These are phyloP conservation scores for Bathynomus jamesi DNA, from an alignment of 1,140 invertebrate species.

Conservation along the genomic window DNA sequence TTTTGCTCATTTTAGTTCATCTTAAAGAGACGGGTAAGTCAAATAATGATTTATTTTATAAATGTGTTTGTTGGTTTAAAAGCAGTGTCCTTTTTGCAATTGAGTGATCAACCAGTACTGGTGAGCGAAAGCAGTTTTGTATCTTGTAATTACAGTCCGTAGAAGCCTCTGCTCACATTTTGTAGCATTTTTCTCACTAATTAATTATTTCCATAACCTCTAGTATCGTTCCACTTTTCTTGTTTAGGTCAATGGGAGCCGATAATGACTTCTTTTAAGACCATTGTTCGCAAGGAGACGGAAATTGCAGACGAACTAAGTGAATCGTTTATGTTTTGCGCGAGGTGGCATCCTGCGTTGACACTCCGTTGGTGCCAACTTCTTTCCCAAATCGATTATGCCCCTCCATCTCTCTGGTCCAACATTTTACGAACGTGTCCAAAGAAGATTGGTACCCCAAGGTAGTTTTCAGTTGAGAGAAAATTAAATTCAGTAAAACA, in stretches of 20 bases:
- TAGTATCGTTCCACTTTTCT: no score
- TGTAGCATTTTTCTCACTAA: no score
- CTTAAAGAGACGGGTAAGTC: constrained; percentile 20
- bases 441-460: neutral
- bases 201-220: no score
- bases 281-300: constrained; percentile 15
- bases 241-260: constrained; percentile 25
- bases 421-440: constrained; percentile 43
- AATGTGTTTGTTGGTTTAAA: no score
- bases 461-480: no score
- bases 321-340: constrained; percentile 49
- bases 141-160: no score
- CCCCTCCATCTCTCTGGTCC: constrained; percentile 55
- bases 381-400: constrained; percentile 58
- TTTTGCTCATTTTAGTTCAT: constrained; percentile 21
- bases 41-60: neutral
- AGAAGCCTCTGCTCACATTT: no score
- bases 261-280: constrained; percentile 21
- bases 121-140: no score
- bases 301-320: constrained; percentile 47
- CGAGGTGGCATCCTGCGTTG: constrained; percentile 51
- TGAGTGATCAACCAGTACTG: no score
- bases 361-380: constrained; percentile 62
- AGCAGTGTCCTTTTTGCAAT: no score
- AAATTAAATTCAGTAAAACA: no score